Conservation (phyloP, 1,140 invertebrate species). For the Drosophila mauritiana region DNA sequence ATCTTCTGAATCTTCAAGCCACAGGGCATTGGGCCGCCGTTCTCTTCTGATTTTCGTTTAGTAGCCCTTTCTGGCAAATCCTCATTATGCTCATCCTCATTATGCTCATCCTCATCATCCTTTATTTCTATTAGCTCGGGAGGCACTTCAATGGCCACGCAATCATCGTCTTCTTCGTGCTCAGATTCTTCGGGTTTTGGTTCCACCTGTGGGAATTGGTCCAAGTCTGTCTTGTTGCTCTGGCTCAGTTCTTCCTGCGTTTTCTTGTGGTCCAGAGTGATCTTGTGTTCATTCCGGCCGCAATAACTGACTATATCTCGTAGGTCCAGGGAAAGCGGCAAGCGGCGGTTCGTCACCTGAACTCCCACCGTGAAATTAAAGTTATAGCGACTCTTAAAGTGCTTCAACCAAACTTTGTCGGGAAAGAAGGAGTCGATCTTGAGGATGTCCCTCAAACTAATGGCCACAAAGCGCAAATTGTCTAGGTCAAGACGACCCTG, state of each 20-base stretch:
- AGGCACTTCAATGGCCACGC: conserved; percentile 56
- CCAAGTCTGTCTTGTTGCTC: not conserved
- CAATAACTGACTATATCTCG: conserved; percentile 80
- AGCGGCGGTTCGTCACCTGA: conserved; percentile 29
- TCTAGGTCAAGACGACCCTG: conserved; percentile 58
- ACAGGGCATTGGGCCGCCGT: no score
- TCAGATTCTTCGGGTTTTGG: conserved; percentile 10
- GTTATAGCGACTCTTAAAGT: conserved; percentile 68
- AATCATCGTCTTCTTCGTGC: conserved; percentile 43
- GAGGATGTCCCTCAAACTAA: conserved; percentile 65
- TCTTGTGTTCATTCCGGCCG: conserved; percentile 45
- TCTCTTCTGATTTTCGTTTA: conserved; percentile 16
- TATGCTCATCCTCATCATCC: conserved; percentile 55
- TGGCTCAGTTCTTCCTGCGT: not conserved
- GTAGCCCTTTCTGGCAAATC: not conserved
- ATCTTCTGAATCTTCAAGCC: conserved; percentile 68
- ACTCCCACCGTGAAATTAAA: conserved; percentile 66
- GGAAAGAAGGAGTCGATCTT: conserved; percentile 80
- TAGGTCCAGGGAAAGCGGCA: conserved; percentile 66
- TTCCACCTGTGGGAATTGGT: conserved; percentile 12
- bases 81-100: conserved; percentile 12
- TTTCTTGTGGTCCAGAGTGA: conserved; percentile 48
- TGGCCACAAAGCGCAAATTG: conserved; percentile 60
- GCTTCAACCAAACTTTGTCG: conserved; percentile 67
- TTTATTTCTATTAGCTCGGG: conserved; percentile 70